Evolutionary conservation across 2,888 invertebrate species (phyloP).

Genomic region (Meghimatium bilineatum): DNA sequence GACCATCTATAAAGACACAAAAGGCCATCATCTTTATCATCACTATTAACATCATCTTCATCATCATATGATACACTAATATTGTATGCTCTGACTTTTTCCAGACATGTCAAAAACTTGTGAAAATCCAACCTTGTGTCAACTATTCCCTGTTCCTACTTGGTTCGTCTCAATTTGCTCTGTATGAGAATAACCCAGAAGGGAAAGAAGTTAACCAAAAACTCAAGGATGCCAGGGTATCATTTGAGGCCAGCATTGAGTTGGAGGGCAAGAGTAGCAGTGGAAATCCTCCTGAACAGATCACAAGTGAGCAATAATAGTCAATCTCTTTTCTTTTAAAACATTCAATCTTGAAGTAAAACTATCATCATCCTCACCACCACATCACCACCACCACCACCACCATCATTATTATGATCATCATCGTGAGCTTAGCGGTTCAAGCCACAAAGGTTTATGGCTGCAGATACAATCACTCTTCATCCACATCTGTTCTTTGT

Average conservation of each 20-base stretch:
- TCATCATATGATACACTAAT: no score
- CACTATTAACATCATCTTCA: no score
- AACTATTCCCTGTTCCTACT: conserved; percentile 72
- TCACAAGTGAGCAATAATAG: conserved; percentile 31
- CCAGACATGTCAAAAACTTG: conserved; percentile 73
- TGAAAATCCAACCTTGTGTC: conserved; percentile 70
- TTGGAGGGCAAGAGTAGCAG: conserved; percentile 72
- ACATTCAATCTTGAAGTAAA: no score
- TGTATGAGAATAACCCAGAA: conserved; percentile 69
- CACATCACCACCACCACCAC: no score
- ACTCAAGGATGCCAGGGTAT: conserved; percentile 68
- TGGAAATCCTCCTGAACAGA: conserved; percentile 64
- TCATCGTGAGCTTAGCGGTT: no score
- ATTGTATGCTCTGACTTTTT: no score
- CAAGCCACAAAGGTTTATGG: not conserved
- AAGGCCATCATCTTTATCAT: no score
- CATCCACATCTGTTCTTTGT: no score
- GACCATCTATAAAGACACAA: no score
- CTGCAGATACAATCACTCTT: no score
- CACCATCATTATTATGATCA: no score
- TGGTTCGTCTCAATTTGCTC: conserved; percentile 71
- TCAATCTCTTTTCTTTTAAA: not conserved
- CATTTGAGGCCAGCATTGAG: conserved; percentile 68
- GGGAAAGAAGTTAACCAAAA: conserved; percentile 63
- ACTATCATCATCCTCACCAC: no score